Conservation (phyloP, 2,888 invertebrate genomes). For the Laothoe populi region DNA sequence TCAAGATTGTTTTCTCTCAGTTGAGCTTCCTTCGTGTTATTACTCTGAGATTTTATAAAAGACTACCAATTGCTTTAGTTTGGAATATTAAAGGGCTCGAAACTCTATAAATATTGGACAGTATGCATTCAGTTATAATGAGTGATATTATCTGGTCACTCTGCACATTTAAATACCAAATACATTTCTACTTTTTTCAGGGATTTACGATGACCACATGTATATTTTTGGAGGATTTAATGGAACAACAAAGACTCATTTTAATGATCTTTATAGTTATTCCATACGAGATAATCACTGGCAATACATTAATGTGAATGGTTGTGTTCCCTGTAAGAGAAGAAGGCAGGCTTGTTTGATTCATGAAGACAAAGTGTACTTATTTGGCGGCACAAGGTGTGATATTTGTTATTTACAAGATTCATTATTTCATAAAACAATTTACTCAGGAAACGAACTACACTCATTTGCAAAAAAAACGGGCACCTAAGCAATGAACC, state of each 20-base stretch:
- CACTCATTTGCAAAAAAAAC: too few species aligned
- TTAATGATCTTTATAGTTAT: conserved; percentile 92
- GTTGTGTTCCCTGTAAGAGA: conserved; percentile 86
- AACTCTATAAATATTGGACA: too few species aligned
- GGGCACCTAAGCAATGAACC: too few species aligned
- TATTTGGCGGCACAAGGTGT: conserved; percentile 96
- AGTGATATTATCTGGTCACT: too few species aligned
- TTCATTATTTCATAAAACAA: background rate
- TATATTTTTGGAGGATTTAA: conserved; percentile 97
- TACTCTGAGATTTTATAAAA: too few species aligned
- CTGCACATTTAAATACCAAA: too few species aligned
- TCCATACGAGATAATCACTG: conserved; percentile 86
- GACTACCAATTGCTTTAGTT: too few species aligned
- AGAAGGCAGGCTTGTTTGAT: conserved; percentile 93
- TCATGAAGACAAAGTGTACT: conserved; percentile 88
- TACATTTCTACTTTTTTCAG: conserved; percentile 77
- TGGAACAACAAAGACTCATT: conserved; percentile 90
- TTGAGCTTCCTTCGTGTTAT: too few species aligned
- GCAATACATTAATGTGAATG: conserved; percentile 85
- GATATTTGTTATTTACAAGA: conserved; percentile 4
- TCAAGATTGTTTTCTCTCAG: too few species aligned
- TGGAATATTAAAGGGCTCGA: too few species aligned
- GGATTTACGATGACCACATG: conserved; percentile 90
- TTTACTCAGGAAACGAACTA: too few species aligned
- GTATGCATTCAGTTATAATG: too few species aligned